Base-by-base conservation (phyloP, 2,888 invertebrate genomes). In the Agelastica alni region DNA sequence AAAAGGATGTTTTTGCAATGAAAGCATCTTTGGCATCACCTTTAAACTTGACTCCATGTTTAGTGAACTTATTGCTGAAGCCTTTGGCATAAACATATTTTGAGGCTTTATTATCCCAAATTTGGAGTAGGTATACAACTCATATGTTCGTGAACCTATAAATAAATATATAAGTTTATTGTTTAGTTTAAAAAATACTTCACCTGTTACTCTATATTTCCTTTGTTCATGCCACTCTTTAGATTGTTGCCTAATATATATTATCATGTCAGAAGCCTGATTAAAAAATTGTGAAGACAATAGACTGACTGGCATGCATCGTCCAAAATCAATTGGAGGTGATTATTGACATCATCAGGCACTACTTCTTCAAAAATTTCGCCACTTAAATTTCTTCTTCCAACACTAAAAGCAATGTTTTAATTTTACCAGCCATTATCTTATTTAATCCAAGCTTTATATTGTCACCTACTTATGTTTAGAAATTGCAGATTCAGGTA, bases 401-500 rank as follows among this genome's bases (percentile, higher is more conserved):
- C 45, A 34, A 34, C n/a, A 31, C 45, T 44, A 31, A 31, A 44
- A 44, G 31, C 32, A 13, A 30, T 44, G 17, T 31, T 31, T 31
- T 4, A 31, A 30, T 45, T 45, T 45, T 17, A 32, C 45, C 10
- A 45, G 34, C 32, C 34, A 45, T 32, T 45, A 45, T 20, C 20
- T 30, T 6, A 16, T 36, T 36, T 47, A n/a, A n/a, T n/a, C n/a
- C n/a, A n/a, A n/a, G n/a, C n/a, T n/a, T n/a, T n/a, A n/a, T n/a
- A 32, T 45, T 16, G 16, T 4, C 10, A 36, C 36, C 4, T 22
- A 47, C 47, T 37, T 28, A 18, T 48, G 48, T 39, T 48, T 39
- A 17, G 48, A 13, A 41, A 48, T n/a, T 32, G 53, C 53, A 39
- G 42, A 51, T 43, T 51, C 42, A 31, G 51, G 42, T 41, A 51